phyloP scores from a whole-genome alignment of 2,888 invertebrate species.

The Stomorhina lunata region DNA sequence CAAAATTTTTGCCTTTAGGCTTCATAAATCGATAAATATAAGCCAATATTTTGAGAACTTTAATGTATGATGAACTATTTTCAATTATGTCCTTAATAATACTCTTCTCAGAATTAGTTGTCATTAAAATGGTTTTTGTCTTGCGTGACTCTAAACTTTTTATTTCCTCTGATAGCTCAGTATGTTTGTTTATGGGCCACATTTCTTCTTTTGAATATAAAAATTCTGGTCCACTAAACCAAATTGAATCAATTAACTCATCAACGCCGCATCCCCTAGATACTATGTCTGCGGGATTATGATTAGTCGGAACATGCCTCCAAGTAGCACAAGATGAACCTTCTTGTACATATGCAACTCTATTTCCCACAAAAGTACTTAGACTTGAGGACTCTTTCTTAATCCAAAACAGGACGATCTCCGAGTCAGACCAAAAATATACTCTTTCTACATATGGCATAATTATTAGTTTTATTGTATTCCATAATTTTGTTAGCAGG shows the following conservation, averaged over 20 bases:
- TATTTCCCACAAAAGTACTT: slow-evolving; percentile 38
- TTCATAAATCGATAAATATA: background rate
- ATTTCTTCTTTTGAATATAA: background rate
- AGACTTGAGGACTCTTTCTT: slow-evolving; percentile 32
- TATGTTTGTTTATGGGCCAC: slow-evolving; percentile 1
- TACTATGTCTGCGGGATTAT: slow-evolving; percentile 12
- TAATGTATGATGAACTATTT: slow-evolving; percentile 7
- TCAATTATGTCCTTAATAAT: background rate
- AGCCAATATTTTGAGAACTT: background rate
- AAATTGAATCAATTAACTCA: background rate
- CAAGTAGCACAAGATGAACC: slow-evolving; percentile 15
- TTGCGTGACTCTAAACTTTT: background rate
- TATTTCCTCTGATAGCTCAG: background rate
- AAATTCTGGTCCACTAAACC: slow-evolving; percentile 3
- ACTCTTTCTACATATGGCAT: slow-evolving; percentile 14
- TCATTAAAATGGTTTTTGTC: background rate
- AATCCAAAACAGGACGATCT: slow-evolving; percentile 49
- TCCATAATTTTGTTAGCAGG: slow-evolving; percentile 39
- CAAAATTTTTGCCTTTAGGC: background rate
- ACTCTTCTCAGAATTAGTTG: background rate
- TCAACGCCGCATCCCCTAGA: background rate
- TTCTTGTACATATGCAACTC: slow-evolving; percentile 55
- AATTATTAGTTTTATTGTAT: slow-evolving; percentile 25
- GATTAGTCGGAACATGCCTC: slow-evolving; percentile 13
- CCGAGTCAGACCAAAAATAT: slow-evolving; percentile 29